Base-by-base conservation (phyloP, 2,113 vertebrate species). In the Leucoraja erinaceus region DNA sequence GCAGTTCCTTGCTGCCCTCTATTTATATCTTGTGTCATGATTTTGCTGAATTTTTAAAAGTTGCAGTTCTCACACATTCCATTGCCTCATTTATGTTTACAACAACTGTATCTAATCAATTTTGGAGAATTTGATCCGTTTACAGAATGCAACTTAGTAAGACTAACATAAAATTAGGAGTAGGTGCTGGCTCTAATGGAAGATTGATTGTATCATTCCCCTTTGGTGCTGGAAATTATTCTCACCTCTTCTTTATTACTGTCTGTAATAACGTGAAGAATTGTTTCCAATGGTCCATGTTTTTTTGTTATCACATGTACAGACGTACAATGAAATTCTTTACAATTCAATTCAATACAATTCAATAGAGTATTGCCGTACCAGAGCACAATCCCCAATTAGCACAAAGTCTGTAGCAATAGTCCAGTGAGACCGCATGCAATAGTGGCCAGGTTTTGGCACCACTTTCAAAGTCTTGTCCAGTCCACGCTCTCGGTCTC, bases 201-300 rank as follows among this genome's bases (percentile, higher is more conserved):
- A 74, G 90, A 91, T 33, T 91, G 90, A 72, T 72, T 91, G 38
- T 38, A 91, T 91, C 72, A 91, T 91, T 54, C 90, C 20, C 31
- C 31, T n/a, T 72, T 72, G 90, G 47, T 28, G 72, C 66, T 72
- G 18, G 66, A 72, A 38, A 54, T 72, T 28, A 54, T 72, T 91
- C 90, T 70, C 66, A 72, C 63, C 88, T 91, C 63, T 22, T 47
- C 66, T 38, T 54, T 70, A 33, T 28, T 70, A 20, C 68, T 54
- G 66, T 54, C 33, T 54, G 14, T 54, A 74, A 47, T 91, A 54
- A 91, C 68, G 54, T 72, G 8, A 11, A 6, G 33, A 54, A 91
- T 38, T 74, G 38, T 74, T 91, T 33, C 28, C 72, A 47, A 1
- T 47, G 38, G 38, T 0, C 38, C 38, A 47, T 47, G 38, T 0